Evolutionary conservation across 2,888 invertebrate genomes (phyloP).

Genomic region (Willowsia nigromaculata): DNA sequence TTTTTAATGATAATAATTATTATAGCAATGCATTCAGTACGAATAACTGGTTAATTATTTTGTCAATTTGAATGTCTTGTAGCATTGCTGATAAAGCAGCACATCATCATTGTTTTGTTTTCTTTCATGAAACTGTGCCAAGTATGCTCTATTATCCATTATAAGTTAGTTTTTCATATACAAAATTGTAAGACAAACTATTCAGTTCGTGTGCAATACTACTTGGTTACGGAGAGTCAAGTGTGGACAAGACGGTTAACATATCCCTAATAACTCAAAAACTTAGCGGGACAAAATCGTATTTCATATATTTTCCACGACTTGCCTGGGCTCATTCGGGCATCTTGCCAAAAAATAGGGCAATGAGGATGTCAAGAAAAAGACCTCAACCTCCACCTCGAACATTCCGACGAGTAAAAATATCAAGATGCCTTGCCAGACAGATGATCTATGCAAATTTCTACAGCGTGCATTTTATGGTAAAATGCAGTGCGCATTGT

Average conservation of each 20-base stretch:
- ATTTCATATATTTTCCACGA: neutral
- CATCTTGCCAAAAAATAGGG: conserved; percentile 5
- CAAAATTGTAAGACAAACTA: too few species aligned
- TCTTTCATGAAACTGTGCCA: conserved; percentile 19
- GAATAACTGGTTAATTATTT: too few species aligned
- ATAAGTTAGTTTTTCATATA: neutral
- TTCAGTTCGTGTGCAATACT: too few species aligned
- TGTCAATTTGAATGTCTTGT: too few species aligned
- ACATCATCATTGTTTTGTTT: too few species aligned
- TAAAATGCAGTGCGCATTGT: too few species aligned
- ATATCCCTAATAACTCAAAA: too few species aligned
- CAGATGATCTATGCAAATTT: neutral
- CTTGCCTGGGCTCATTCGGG: conserved; percentile 36
- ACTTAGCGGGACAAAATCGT: neutral
- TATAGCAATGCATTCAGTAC: too few species aligned
- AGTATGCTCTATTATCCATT: neutral
- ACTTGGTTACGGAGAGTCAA: too few species aligned
- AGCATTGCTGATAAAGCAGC: too few species aligned
- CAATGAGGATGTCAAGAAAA: neutral
- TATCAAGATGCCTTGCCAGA: neutral
- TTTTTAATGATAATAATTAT: too few species aligned
- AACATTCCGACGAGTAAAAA: neutral
- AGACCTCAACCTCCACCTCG: conserved; percentile 37
- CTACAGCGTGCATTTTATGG: neutral
- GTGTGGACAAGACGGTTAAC: neutral